phyloP scores from a whole-genome alignment of 2,113 vertebrate genomes.

The Camelus dromedarius region DNA sequence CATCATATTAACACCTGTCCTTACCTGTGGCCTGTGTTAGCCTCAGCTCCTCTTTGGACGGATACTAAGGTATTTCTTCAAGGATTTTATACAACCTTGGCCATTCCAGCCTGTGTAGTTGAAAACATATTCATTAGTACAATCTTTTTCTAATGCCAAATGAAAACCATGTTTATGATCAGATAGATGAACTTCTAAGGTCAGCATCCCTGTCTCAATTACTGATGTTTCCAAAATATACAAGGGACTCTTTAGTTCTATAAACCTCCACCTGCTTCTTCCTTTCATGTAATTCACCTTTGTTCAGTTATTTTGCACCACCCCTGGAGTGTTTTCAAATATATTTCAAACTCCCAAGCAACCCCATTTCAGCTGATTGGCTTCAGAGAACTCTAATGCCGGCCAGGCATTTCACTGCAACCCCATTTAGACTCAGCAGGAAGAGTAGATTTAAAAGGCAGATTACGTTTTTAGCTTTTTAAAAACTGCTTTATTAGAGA shows the following conservation, averaged over 20 bases:
- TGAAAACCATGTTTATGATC: slow-evolving; percentile 32
- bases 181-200: slow-evolving; percentile 37
- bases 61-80: slow-evolving; percentile 38
- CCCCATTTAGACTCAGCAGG: slow-evolving; percentile 82
- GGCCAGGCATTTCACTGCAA: slow-evolving; percentile 71
- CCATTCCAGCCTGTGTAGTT: slow-evolving; percentile 36
- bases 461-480: slow-evolving; percentile 82
- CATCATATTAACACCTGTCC: background rate
- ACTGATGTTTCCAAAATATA: slow-evolving; percentile 67
- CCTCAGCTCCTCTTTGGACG: slow-evolving; percentile 61
- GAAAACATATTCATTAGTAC: slow-evolving; percentile 16
- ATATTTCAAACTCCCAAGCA: slow-evolving; percentile 75
- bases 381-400: slow-evolving; percentile 72
- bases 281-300: slow-evolving; percentile 69
- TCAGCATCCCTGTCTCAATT: slow-evolving; percentile 59
- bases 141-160: slow-evolving; percentile 48
- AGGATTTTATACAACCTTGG: slow-evolving; percentile 29
- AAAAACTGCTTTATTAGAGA: slow-evolving; percentile 83
- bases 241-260: slow-evolving; percentile 49
- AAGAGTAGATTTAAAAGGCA: slow-evolving; percentile 84
- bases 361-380: slow-evolving; percentile 75
- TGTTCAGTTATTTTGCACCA: slow-evolving; percentile 73
- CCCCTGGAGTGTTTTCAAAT: slow-evolving; percentile 82
- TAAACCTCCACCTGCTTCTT: slow-evolving; percentile 69
- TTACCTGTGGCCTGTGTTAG: background rate